Conservation (phyloP, 2,113 vertebrate genomes). For the Erpornis zantholeuca region DNA sequence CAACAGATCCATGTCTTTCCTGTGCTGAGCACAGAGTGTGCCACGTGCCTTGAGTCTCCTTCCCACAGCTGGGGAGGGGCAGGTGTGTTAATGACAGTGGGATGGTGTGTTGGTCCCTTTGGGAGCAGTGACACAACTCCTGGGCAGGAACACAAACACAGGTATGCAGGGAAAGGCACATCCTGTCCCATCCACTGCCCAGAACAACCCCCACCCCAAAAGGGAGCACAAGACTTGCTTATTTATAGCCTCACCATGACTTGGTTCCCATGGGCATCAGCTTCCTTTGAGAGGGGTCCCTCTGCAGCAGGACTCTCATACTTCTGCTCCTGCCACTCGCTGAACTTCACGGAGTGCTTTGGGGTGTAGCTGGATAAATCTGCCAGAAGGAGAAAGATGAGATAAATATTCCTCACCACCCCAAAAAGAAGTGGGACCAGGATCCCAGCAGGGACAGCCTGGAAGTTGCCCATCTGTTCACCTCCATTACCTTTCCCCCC, state of each 20-base stretch:
- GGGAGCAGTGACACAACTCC: neutral
- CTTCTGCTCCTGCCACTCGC: conserved; percentile 87
- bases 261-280: conserved; percentile 62
- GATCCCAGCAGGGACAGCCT: neutral
- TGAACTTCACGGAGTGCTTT: conserved; percentile 88
- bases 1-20: neutral
- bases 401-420: neutral
- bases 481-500: neutral
- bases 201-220: neutral
- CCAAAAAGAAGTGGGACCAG: neutral
- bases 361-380: conserved; percentile 91
- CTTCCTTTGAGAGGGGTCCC: conserved; percentile 37
- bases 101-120: neutral
- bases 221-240: neutral
- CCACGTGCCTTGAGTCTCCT: neutral
- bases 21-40: neutral
- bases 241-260: conserved; percentile 82
- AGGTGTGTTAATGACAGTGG: neutral
- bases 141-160: neutral
- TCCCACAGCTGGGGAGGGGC: neutral
- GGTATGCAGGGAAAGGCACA: neutral
- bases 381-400: conserved; percentile 29
- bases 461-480: neutral
- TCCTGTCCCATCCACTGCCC: neutral
- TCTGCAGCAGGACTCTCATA: conserved; percentile 62